These are phyloP conservation scores for Xestia xanthographa DNA, from an alignment of 2,888 invertebrate species.

Conservation along the genomic window DNA sequence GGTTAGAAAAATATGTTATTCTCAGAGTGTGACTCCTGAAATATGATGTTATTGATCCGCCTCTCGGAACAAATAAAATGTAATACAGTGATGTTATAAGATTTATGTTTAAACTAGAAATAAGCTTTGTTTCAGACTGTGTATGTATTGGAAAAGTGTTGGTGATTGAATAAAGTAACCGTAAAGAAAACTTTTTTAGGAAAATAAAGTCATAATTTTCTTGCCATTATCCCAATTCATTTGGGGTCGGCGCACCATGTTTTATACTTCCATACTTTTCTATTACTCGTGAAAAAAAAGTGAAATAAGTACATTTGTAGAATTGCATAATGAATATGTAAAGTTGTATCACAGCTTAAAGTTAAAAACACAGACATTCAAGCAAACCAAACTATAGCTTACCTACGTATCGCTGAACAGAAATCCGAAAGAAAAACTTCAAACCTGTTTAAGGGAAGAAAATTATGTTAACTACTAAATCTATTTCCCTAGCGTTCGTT, in stretches of 20 bases:
- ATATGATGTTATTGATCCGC: constrained; percentile 73
- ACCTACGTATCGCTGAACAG: too few relatives aligned
- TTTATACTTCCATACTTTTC: too few relatives aligned
- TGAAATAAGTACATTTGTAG: neutral
- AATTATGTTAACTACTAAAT: constrained; percentile 65
- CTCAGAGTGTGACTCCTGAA: constrained; percentile 70
- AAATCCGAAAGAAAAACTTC: constrained; percentile 32
- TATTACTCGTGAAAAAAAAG: too few relatives aligned
- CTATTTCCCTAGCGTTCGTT: constrained; percentile 61
- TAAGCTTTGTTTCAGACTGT: neutral
- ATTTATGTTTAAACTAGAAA: neutral
- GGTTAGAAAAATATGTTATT: constrained; percentile 79
- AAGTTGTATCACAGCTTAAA: neutral
- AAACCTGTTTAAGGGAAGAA: constrained; percentile 24
- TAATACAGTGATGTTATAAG: constrained; percentile 24
- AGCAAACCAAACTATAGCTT: neutral
- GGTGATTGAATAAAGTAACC: neutral
- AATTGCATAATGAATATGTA: neutral
- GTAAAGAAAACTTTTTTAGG: neutral
- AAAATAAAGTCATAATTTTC: too few relatives aligned
- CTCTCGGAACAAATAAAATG: constrained; percentile 52
- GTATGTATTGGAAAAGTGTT: neutral
- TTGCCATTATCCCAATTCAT: too few relatives aligned
- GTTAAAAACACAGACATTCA: neutral
- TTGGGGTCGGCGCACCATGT: too few relatives aligned